A percentile compares a stretch with the other conserved stretches of the same genome.
Conservation (phyloP, 2,113 vertebrate species). For the Micronycteris hirsuta region DNA sequence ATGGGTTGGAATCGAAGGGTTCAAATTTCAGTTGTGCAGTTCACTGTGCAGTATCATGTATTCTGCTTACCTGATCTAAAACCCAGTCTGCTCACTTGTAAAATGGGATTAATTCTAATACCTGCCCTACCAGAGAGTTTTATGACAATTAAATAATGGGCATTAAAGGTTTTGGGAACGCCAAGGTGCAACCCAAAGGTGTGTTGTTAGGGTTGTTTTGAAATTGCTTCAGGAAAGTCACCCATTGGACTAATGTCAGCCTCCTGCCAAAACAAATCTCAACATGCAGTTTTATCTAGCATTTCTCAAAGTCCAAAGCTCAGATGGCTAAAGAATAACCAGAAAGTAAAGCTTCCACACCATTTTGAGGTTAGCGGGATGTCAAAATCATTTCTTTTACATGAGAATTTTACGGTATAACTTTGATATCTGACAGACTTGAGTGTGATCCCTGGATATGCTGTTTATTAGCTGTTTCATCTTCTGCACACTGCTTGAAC, state of each 20-base stretch:
- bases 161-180: neutral
- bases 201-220: neutral
- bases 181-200: neutral
- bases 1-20: neutral
- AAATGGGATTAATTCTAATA: neutral
- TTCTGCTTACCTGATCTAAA: neutral
- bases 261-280: constrained; percentile 3
- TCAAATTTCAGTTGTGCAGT: neutral
- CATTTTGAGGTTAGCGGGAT: neutral
- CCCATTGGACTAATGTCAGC: neutral
- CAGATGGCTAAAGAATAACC: neutral
- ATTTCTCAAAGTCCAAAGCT: constrained; percentile 14
- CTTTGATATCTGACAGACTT: neutral
- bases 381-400: neutral
- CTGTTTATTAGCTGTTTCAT: neutral
- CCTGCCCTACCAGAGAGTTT: neutral
- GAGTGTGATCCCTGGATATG: neutral
- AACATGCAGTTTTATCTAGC: neutral
- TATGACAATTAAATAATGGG: neutral
- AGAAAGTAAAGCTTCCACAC: neutral
- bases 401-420: neutral
- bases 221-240: neutral
- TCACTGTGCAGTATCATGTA: neutral
- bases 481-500: neutral
- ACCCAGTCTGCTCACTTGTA: neutral